A percentile compares a stretch with the other conserved stretches of the same genome.
phyloP scores from a whole-genome alignment of 2,888 invertebrate species.

The Peribatodes rhomboidaria region DNA sequence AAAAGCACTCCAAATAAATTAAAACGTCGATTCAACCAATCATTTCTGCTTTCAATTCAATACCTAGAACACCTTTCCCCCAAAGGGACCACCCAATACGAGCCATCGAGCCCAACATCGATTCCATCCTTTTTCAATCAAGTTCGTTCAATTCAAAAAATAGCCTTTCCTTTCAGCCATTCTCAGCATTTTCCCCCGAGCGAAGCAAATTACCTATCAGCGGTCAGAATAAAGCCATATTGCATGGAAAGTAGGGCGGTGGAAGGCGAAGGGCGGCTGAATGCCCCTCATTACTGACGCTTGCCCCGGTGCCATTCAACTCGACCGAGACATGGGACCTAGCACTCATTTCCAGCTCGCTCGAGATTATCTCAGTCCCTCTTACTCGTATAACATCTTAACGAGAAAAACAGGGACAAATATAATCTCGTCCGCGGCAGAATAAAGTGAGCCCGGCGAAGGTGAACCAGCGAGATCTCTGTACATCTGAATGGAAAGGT shows the following conservation, averaged over 20 bases:
- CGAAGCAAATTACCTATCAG: slow-evolving; percentile 44
- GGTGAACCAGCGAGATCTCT: slow-evolving; percentile 14
- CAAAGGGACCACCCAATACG: slow-evolving; percentile 2
- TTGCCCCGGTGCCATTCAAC: slow-evolving; percentile 46
- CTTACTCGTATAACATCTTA: too few species aligned
- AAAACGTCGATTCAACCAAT: slow-evolving; percentile 15
- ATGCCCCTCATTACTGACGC: slow-evolving; percentile 56
- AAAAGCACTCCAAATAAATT: slow-evolving; percentile 3
- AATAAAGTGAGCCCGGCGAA: slow-evolving; percentile 2
- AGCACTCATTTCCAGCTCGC: too few species aligned
- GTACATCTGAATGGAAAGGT: slow-evolving; percentile 20
- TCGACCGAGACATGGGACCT: slow-evolving; percentile 36
- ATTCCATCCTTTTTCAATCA: slow-evolving; percentile 30
- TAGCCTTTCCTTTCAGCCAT: slow-evolving; percentile 29
- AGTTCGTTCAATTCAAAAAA: slow-evolving; percentile 37
- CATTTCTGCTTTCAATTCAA: slow-evolving; percentile 24
- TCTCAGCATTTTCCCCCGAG: slow-evolving; percentile 35
- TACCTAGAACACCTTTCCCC: slow-evolving; percentile 23
- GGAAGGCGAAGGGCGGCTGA: slow-evolving; percentile 45
- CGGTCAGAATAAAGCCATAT: slow-evolving; percentile 55
- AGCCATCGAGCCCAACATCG: slow-evolving; percentile 10
- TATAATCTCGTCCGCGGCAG: too few species aligned
- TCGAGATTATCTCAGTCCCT: too few species aligned
- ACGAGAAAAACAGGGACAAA: too few species aligned
- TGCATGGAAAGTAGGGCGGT: slow-evolving; percentile 56